A percentile compares a stretch with the other conserved stretches of the same genome.
phyloP scores from a whole-genome alignment of 2,113 vertebrate species.

The Cynoglossus semilaevis region DNA sequence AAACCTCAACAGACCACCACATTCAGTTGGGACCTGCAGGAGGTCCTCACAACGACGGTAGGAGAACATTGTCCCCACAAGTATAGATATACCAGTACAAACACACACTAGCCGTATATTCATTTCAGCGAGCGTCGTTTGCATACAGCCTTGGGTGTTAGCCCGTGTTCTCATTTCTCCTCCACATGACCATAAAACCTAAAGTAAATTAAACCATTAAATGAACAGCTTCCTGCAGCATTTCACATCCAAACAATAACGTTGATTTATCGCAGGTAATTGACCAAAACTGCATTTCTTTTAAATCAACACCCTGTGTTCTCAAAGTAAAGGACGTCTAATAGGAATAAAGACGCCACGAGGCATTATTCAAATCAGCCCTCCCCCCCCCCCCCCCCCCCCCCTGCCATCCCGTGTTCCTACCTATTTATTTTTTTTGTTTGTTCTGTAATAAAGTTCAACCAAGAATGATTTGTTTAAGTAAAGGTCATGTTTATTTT shows the following conservation, averaged over 20 bases:
- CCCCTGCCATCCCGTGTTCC: constrained; percentile 28
- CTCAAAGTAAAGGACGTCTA: neutral
- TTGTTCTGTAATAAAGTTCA: constrained; percentile 15
- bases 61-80: too few relatives aligned
- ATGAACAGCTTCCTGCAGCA: too few relatives aligned
- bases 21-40: too few relatives aligned
- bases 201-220: too few relatives aligned
- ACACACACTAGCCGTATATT: neutral
- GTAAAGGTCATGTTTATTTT: constrained; percentile 72
- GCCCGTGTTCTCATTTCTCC: neutral
- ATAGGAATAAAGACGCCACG: too few relatives aligned
- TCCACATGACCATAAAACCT: too few relatives aligned
- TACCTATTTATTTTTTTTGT: neutral
- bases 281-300: neutral
- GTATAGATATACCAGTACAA: too few relatives aligned
- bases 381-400: too few relatives aligned
- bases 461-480: constrained; percentile 18
- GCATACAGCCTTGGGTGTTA: constrained; percentile 46
- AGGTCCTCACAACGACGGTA: too few relatives aligned
- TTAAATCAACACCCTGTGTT: neutral
- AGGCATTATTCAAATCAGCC: too few relatives aligned
- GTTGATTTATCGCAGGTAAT: neutral
- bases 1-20: too few relatives aligned
- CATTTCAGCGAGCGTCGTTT: constrained; percentile 29
- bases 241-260: neutral